Base-by-base conservation (phyloP, 1,140 invertebrate species). In the Drosophila prosaltans region DNA sequence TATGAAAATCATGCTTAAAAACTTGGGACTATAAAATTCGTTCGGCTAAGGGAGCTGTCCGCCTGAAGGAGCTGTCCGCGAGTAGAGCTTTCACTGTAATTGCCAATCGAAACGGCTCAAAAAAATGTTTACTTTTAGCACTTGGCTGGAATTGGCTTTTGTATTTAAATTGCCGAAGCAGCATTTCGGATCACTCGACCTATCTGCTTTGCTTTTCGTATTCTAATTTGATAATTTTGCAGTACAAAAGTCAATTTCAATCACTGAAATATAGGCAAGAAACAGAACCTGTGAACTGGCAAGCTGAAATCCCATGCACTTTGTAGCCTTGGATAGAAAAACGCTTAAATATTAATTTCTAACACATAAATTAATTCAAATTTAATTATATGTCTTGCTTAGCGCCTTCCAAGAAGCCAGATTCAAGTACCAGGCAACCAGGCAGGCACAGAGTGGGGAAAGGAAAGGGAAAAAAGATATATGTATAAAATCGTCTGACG, bases 401-500 rank as follows among this genome's bases (percentile, higher is more conserved):
- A 51, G 24, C 21, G 24, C 9, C 45, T 51, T 45, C 39, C 64
- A 63, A 41, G 51, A 63, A 61, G 24, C 30, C 32, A 51, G 60
- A 64, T 41, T 65, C 73, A 75, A 74, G 26, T 26, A 7, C 40
- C 48, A 65, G 67, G 24, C 45, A 16, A 63, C 43, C 43, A n/a
- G 57, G 16, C 16, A 16, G 43, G 58, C 16, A 45, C 40, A 48
- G 54, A 72, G 58, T 55, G 36, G 67, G 67, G 65, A 61, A 48
- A 6, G 32, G 32, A 36, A 36, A 36, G 45, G 45, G 24, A 51
- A 48, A 26, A 51, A 8, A 51, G 26, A 51, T 24, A 24, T 21
- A 51, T 24, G 9, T 21, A 51, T 24, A n/a, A 71, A 76, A 78
- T 64, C 62, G 71, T 64, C 66, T 45, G 57, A 48, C 70, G 36